Evolutionary conservation across 2,797 vertebrate species (phyloP).

Genomic region (Xenentodon cancila): DNA sequence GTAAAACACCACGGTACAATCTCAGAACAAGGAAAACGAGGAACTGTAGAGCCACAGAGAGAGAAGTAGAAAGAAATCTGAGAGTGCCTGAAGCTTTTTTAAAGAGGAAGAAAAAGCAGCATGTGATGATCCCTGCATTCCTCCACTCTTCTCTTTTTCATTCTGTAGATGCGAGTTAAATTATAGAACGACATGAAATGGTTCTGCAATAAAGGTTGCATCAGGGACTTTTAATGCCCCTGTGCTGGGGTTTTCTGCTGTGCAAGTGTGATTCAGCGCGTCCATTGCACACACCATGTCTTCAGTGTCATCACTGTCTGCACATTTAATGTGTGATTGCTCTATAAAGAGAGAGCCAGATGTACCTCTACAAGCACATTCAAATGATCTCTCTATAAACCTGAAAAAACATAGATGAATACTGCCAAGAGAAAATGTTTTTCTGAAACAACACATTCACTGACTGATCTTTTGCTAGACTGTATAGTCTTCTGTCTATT

Average conservation of each 20-base stretch:
- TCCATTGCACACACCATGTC: conserved; percentile 6
- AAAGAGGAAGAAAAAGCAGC: conserved; percentile 23
- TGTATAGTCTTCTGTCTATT: conserved; percentile 26
- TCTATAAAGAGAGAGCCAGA: conserved; percentile 11
- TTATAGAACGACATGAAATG: conserved; percentile 49
- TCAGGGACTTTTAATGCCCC: conserved; percentile 42
- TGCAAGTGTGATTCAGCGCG: conserved; percentile 19
- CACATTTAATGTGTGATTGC: conserved; percentile 13
- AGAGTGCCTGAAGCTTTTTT: conserved; percentile 33
- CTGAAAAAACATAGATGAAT: conserved; percentile 6
- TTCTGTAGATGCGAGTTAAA: conserved; percentile 31
- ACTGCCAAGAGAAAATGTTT: conserved; percentile 7
- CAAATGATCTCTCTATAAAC: conserved; percentile 9
- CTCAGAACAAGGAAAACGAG: conserved; percentile 19
- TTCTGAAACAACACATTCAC: conserved; percentile 3
- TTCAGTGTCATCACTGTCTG: not conserved
- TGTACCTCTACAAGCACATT: conserved; percentile 7
- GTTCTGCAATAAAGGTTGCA: conserved; percentile 55
- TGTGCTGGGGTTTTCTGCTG: conserved; percentile 15
- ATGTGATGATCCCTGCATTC: conserved; percentile 25
- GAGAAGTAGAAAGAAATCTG: not conserved
- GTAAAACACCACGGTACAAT: conserved; percentile 46
- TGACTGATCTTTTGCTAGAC: not conserved
- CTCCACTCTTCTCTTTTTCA: conserved; percentile 26
- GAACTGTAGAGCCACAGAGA: conserved; percentile 4